Conservation (phyloP, 2,888 invertebrate species). For the Sarcophaga caerulescens region DNA sequence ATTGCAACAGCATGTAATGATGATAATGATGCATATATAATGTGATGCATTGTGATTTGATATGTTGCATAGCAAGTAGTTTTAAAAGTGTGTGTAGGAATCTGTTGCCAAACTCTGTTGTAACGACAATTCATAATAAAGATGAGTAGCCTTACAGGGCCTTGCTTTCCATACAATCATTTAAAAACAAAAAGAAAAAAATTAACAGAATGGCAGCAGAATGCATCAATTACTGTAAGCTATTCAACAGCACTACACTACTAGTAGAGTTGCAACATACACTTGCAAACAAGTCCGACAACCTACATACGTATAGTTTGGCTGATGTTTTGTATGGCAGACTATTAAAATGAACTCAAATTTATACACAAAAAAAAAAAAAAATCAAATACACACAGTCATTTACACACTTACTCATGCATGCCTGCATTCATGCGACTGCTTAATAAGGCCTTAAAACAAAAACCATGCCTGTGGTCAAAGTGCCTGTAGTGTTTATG, state of each 20-base stretch:
- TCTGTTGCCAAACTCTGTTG: background rate
- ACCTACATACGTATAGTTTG: too few species aligned
- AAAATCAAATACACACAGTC: too few species aligned
- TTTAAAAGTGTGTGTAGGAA: background rate
- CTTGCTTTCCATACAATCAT: too few species aligned
- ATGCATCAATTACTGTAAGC: slow-evolving; percentile 47
- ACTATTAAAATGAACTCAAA: slow-evolving; percentile 30
- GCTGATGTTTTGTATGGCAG: slow-evolving; percentile 2
- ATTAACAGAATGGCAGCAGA: background rate
- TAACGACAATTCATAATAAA: slow-evolving; percentile 4
- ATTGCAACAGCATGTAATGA: background rate
- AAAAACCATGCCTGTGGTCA: slow-evolving; percentile 43
- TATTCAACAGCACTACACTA: slow-evolving; percentile 24
- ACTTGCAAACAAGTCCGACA: background rate
- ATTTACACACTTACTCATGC: too few species aligned
- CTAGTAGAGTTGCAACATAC: background rate
- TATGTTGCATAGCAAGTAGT: slow-evolving; percentile 1
- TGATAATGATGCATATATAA: slow-evolving; percentile 12
- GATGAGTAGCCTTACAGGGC: too few species aligned
- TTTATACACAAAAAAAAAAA: background rate
- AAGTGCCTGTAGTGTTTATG: slow-evolving; percentile 41
- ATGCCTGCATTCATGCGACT: too few species aligned
- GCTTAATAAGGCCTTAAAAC: background rate
- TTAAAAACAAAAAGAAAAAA: too few species aligned
- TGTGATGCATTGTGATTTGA: slow-evolving; percentile 13